These are phyloP conservation scores for Melanchra persicariae DNA, from an alignment of 2,888 invertebrate species.

Conservation along the genomic window DNA sequence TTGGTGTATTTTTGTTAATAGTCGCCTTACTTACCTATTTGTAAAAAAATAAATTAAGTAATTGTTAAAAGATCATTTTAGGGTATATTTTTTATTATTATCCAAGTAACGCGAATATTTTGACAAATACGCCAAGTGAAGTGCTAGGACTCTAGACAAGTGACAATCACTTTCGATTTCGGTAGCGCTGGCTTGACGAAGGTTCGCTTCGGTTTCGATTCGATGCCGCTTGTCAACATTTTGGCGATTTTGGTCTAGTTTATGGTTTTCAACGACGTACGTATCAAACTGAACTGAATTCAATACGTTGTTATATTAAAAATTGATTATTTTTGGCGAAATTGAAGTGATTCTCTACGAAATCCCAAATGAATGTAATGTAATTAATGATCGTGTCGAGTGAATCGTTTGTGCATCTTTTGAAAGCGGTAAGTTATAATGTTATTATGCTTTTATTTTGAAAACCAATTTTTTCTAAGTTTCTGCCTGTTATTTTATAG, in stretches of 20 bases:
- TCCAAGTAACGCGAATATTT: too few species aligned
- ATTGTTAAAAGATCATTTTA: too few species aligned
- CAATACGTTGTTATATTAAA: neutral
- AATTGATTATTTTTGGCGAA: neutral
- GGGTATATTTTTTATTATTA: too few species aligned
- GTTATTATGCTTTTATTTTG: neutral
- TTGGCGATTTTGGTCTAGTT: neutral
- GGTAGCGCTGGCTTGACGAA: neutral
- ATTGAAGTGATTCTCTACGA: neutral
- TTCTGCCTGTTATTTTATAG: neutral
- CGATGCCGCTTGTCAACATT: neutral
- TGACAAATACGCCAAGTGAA: too few species aligned
- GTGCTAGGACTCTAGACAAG: neutral
- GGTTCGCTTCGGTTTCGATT: neutral
- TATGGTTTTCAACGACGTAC: neutral
- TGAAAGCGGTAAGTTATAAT: neutral
- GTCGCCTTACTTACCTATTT: too few species aligned
- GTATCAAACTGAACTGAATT: neutral
- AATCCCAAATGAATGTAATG: too few species aligned
- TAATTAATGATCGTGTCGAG: neutral
- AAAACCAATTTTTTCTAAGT: neutral
- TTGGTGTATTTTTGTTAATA: too few species aligned
- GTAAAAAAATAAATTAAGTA: too few species aligned
- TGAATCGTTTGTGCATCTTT: neutral
- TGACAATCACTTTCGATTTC: neutral